Evolutionary conservation across 2,113 vertebrate genomes (phyloP).

Genomic region (Fregetta grallaria): DNA sequence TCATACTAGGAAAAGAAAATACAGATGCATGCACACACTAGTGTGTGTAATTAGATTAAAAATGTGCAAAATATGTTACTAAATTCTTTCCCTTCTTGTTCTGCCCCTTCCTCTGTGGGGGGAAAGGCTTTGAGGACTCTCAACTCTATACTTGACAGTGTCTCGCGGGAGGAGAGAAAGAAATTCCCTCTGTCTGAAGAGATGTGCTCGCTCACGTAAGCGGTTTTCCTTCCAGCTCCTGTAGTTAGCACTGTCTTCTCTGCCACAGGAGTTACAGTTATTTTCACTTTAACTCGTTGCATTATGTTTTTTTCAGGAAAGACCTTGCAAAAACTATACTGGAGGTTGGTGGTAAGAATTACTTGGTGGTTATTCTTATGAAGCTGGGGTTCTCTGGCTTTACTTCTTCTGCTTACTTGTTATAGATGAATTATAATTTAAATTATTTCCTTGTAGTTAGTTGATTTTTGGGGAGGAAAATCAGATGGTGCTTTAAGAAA

Average conservation of each 20-base stretch:
- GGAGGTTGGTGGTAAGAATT: conserved; percentile 81
- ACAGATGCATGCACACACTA: rapidly evolving
- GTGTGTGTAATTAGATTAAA: neutral
- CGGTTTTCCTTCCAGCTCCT: neutral
- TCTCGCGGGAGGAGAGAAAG: conserved; percentile 72
- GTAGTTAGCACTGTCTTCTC: too few relatives aligned
- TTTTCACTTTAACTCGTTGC: neutral
- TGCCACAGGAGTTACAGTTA: neutral
- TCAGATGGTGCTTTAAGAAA: neutral
- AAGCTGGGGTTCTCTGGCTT: neutral
- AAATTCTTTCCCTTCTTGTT: neutral
- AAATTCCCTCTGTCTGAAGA: conserved; percentile 73
- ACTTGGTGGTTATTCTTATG: neutral
- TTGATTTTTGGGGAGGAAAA: neutral
- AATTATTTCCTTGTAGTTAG: neutral
- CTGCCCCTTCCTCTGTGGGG: neutral
- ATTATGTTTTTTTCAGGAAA: conserved; percentile 72
- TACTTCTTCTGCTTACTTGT: neutral
- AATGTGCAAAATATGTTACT: neutral
- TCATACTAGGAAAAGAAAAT: too few relatives aligned
- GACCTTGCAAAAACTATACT: conserved; percentile 76
- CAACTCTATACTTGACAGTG: conserved; percentile 79
- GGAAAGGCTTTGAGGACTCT: conserved; percentile 84
- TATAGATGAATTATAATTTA: neutral
- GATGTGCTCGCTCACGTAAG: conserved; percentile 72